Percentiles rank a stretch among this genome's conserved stretches.
phyloP scores from a whole-genome alignment of 2,888 invertebrate species.

The Erebia ligea region DNA sequence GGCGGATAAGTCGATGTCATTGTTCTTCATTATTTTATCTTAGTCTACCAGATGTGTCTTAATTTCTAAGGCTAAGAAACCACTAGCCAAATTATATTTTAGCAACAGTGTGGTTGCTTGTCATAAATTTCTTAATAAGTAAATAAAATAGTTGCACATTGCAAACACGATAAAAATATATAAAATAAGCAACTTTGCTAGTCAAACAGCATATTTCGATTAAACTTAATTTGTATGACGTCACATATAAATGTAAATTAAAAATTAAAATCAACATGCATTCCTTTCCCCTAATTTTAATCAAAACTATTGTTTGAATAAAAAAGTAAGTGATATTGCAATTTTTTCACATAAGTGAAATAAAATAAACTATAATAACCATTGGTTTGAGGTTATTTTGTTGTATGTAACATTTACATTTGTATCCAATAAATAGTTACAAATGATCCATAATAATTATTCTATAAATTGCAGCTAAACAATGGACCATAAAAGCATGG shows the following conservation, averaged over 20 bases:
- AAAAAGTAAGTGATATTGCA: constrained; percentile 9
- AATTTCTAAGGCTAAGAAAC: constrained; percentile 10
- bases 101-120: constrained; percentile 3
- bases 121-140: background rate
- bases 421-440: constrained; percentile 6
- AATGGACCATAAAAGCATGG: constrained; percentile 9
- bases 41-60: constrained; percentile 34
- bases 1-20: constrained; percentile 43
- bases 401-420: background rate
- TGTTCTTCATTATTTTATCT: constrained; percentile 34
- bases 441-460: background rate
- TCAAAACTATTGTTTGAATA: background rate
- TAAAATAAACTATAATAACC: background rate
- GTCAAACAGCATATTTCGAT: background rate
- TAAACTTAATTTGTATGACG: background rate
- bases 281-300: background rate
- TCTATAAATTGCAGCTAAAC: constrained; percentile 1
- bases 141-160: constrained; percentile 2
- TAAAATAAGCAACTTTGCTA: constrained; percentile 8
- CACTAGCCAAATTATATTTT: background rate
- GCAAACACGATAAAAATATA: constrained; percentile 1
- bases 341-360: background rate
- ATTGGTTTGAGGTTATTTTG: background rate
- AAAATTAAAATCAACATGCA: background rate
- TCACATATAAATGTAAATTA: background rate